Percentiles rank a stretch among this genome's conserved stretches.
phyloP scores from a whole-genome alignment of 1,140 invertebrate species.

The Leptopilina clavipes region DNA sequence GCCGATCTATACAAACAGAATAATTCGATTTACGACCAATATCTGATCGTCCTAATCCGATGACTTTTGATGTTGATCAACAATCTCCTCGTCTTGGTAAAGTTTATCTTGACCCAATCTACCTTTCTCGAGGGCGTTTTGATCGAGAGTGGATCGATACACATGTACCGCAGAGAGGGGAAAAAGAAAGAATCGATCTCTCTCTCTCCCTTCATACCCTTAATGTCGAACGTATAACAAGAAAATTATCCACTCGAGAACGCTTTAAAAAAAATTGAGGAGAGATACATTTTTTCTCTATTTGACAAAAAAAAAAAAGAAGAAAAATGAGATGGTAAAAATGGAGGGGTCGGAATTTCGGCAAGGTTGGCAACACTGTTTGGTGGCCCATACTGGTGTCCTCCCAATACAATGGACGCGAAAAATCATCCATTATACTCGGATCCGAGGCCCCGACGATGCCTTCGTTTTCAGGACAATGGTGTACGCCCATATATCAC shows the following conservation, averaged over 20 bases:
- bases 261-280: constrained; percentile 30
- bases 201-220: constrained; percentile 46
- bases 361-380: constrained; percentile 66
- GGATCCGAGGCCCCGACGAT: constrained; percentile 51
- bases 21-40: constrained; percentile 66
- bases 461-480: constrained; percentile 64
- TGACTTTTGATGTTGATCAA: constrained; percentile 58
- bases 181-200: constrained; percentile 13
- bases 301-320: not conserved
- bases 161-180: constrained; percentile 8
- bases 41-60: constrained; percentile 64
- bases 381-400: constrained; percentile 58
- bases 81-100: constrained; percentile 46
- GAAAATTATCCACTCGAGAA: constrained; percentile 72
- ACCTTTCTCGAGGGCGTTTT: constrained; percentile 23
- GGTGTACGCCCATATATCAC: constrained; percentile 73
- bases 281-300: constrained; percentile 23
- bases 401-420: constrained; percentile 68
- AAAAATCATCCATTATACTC: constrained; percentile 75
- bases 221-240: constrained; percentile 67
- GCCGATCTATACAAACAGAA: constrained; percentile 61
- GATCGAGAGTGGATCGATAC: constrained; percentile 11
- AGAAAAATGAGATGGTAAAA: no score
- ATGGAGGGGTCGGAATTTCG: constrained; percentile 56
- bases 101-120: constrained; percentile 51